A percentile compares a stretch with the other conserved stretches of the same genome.
These are phyloP conservation scores for Zaprionus kolodkinae DNA, from an alignment of 1,140 invertebrate species.

Conservation along the genomic window DNA sequence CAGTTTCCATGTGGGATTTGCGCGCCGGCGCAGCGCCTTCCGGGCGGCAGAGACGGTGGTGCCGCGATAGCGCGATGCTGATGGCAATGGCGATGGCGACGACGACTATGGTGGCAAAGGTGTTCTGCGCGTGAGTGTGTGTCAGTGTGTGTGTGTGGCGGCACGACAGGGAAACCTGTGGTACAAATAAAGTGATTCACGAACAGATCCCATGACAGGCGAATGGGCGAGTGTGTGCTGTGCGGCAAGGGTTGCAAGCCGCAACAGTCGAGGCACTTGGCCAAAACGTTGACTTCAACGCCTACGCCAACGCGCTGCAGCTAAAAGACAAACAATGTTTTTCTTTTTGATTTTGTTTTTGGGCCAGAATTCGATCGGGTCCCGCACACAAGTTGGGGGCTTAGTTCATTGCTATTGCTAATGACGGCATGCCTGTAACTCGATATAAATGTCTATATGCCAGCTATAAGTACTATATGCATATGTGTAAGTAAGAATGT, in stretches of 20 bases:
- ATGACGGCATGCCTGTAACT: slow-evolving; percentile 79
- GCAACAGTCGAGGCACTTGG: slow-evolving; percentile 43
- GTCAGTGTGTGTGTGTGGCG: slow-evolving; percentile 15
- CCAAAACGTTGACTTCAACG: slow-evolving; percentile 43
- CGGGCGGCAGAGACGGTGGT: slow-evolving; percentile 48
- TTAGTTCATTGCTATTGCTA: slow-evolving; percentile 83
- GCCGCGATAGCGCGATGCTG: slow-evolving; percentile 9
- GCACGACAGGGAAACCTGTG: slow-evolving; percentile 57
- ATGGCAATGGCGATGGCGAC: slow-evolving; percentile 4
- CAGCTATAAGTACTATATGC: slow-evolving; percentile 48
- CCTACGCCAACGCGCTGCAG: slow-evolving; percentile 71
- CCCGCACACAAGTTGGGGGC: slow-evolving; percentile 63
- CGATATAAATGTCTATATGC: slow-evolving; percentile 53
- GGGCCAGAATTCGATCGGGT: slow-evolving; percentile 49
- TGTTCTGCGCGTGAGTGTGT: slow-evolving; percentile 35
- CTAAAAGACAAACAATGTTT: slow-evolving; percentile 41
- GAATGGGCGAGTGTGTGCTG: slow-evolving; percentile 13
- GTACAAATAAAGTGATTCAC: slow-evolving; percentile 74
- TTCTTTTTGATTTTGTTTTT: slow-evolving; percentile 24
- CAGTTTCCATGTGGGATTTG: slow-evolving; percentile 57
- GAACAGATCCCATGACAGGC: slow-evolving; percentile 60
- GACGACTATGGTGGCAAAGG: slow-evolving; percentile 7
- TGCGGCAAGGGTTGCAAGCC: slow-evolving; percentile 32
- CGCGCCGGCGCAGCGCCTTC: slow-evolving; percentile 54
- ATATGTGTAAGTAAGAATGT: slow-evolving; percentile 21